Evolutionary conservation across 2,113 vertebrate genomes (phyloP).

Genomic region (Aspidoscelis tigris): DNA sequence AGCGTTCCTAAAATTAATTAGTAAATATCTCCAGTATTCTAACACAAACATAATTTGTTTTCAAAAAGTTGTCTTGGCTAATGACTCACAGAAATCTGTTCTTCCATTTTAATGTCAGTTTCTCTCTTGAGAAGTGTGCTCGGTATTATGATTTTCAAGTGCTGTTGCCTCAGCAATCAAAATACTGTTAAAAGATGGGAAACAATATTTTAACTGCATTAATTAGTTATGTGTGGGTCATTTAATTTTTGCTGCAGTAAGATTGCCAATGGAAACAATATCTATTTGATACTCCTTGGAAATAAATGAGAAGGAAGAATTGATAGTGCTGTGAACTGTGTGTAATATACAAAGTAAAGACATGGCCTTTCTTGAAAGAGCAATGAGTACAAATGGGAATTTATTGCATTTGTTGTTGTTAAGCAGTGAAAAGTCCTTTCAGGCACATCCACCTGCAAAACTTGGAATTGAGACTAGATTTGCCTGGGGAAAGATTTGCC

Average conservation of each 20-base stretch:
- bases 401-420: not conserved
- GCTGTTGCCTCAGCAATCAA: constrained; percentile 22
- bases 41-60: constrained; percentile 39
- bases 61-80: constrained; percentile 28
- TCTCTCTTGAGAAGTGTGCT: constrained; percentile 17
- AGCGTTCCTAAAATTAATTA: constrained; percentile 35
- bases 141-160: constrained; percentile 29
- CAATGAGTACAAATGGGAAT: not conserved
- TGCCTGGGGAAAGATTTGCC: not conserved
- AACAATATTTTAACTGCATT: not conserved
- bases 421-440: not conserved
- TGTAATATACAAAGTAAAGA: not conserved
- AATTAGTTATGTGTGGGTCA: constrained; percentile 14
- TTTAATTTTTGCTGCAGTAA: constrained; percentile 7
- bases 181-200: not conserved
- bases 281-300: not conserved
- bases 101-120: constrained; percentile 31
- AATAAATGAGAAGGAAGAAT: not conserved
- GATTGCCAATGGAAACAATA: not conserved
- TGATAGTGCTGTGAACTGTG: not conserved
- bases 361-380: not conserved
- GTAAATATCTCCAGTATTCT: constrained; percentile 26
- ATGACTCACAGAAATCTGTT: constrained; percentile 16
- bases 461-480: not conserved
- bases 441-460: not conserved